These are phyloP conservation scores for Ophion ellenae DNA, from an alignment of 2,888 invertebrate species.

Conservation along the genomic window DNA sequence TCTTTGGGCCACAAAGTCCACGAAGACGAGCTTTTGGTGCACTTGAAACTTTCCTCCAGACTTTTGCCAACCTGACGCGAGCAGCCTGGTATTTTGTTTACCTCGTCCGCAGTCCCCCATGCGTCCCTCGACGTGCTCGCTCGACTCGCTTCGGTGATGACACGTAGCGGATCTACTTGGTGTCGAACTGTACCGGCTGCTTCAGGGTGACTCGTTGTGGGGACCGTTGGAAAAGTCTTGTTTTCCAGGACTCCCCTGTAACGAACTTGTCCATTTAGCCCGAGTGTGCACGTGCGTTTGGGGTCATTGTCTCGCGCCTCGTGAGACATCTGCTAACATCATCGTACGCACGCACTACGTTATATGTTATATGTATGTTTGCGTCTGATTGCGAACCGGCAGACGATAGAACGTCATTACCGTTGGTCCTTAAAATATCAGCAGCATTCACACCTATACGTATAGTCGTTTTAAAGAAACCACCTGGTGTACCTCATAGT, in stretches of 20 bases:
- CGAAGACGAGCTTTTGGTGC: background rate
- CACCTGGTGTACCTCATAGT: too few species aligned
- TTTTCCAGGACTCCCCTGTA: background rate
- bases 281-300: constrained; percentile 62
- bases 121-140: background rate
- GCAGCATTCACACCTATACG: too few species aligned
- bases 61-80: background rate
- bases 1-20: background rate
- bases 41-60: background rate
- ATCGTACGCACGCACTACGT: background rate
- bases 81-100: constrained; percentile 5
- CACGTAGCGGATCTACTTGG: background rate
- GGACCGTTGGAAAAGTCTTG: background rate
- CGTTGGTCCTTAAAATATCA: background rate
- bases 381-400: background rate
- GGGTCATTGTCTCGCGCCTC: constrained; percentile 63
- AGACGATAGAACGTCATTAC: background rate
- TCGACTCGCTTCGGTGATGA: background rate
- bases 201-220: background rate
- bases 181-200: background rate
- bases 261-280: constrained; percentile 7
- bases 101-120: background rate
- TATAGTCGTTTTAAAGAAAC: too few species aligned
- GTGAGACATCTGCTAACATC: constrained; percentile 7
- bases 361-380: too few species aligned